phyloP scores from a whole-genome alignment of 2,888 invertebrate species.

The Amphimallon solstitiale region DNA sequence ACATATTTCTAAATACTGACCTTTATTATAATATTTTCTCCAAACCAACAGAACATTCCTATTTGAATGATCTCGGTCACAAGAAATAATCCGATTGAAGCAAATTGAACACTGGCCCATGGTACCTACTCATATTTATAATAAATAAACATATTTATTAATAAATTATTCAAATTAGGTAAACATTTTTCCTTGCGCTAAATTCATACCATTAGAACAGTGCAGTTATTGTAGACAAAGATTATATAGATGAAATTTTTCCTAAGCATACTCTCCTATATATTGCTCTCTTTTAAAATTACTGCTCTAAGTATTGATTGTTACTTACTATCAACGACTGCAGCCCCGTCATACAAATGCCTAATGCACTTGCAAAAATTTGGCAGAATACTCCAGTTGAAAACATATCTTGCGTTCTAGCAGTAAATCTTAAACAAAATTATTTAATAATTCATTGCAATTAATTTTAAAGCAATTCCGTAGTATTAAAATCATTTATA shows the following conservation, averaged over 20 bases:
- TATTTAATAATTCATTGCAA: neutral
- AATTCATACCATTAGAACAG: no score
- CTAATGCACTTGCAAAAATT: slow-evolving; percentile 1
- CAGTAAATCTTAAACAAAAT: neutral
- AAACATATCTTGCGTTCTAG: neutral
- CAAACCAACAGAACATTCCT: neutral
- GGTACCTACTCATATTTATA: no score
- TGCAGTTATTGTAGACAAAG: no score
- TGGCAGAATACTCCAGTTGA: neutral
- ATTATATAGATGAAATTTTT: no score
- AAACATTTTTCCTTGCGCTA: no score
- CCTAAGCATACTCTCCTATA: no score
- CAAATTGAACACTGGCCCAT: neutral
- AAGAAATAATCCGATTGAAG: neutral
- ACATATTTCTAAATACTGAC: neutral
- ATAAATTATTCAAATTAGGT: no score
- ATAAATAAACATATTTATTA: no score
- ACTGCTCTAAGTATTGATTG: no score
- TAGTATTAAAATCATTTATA: no score
- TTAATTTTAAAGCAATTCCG: neutral
- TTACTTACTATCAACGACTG: neutral
- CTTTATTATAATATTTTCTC: neutral
- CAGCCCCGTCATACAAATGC: neutral
- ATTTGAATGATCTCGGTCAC: neutral
- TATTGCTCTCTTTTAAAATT: no score